Percentiles rank a stretch among this genome's conserved stretches.
Conservation (phyloP, 2,888 invertebrate species). For the Tethea ocularis region DNA sequence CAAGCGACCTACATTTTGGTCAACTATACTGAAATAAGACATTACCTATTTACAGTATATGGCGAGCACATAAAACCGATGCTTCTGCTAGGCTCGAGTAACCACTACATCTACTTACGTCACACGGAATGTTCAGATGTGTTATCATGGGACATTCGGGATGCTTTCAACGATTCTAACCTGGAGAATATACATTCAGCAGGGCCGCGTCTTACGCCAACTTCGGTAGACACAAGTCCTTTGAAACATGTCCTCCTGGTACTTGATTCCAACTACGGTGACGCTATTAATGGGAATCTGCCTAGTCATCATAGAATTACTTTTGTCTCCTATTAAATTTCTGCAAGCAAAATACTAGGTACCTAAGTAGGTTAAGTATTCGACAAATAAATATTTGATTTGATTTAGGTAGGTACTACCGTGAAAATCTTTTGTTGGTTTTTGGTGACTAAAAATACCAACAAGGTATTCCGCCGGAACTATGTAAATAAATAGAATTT, state of each 20-base stretch:
- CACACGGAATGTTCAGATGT: conserved; percentile 82
- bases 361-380: too few species aligned
- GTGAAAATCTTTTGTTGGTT: too few species aligned
- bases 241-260: conserved; percentile 79
- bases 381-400: too few species aligned
- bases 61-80: conserved; percentile 55
- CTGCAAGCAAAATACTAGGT: background rate
- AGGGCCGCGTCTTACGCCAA: conserved; percentile 76
- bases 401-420: too few species aligned
- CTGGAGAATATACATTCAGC: conserved; percentile 80
- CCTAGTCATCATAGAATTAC: conserved; percentile 63
- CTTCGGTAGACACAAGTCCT: conserved; percentile 81
- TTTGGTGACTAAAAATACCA: too few species aligned
- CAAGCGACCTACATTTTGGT: too few species aligned
- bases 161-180: conserved; percentile 65
- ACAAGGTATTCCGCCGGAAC: too few species aligned
- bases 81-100: conserved; percentile 55
- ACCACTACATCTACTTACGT: conserved; percentile 71
- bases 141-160: conserved; percentile 82
- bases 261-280: conserved; percentile 85
- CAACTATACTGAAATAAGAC: background rate
- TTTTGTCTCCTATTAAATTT: conserved; percentile 44
- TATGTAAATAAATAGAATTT: too few species aligned
- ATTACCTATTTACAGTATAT: conserved; percentile 54
- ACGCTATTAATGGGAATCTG: conserved; percentile 77